Base-by-base conservation (phyloP, 1,140 invertebrate genomes). In the Adelges cooleyi region DNA sequence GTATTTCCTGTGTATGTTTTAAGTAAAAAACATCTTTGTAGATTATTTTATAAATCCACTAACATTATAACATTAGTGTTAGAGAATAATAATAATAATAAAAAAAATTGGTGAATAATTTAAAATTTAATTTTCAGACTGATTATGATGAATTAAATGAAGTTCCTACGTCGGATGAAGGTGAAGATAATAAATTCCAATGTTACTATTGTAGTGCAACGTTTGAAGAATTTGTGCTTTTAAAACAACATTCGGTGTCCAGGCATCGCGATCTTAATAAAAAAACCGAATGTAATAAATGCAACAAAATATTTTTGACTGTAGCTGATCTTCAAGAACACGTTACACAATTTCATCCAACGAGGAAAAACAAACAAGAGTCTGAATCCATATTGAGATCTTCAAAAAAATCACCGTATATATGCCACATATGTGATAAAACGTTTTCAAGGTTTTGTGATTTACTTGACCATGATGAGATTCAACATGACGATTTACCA, bases 371-470 rank as follows among this genome's bases (percentile, higher is more conserved):
- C n/a, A 46, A 22, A 51, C 49, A 51, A 11, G 54, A 46, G 1
- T 29, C 13, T 13, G 56, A 62, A 11, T 25, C 56, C 15, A 2
- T 15, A 0, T n/a, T 46, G 2, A 48, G 56, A 5, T 25, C 25
- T 25, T 20, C 65, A 8, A 66, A 48, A 22, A 66, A 50, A 27
- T 54, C 51, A 22, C 38, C 51, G 11, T 66, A 66, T 17, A 29
- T 23, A 2, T 66, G 65, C 13, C 25, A 66, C 11, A 13, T 66
- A 17, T 66, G 65, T 6, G 29, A 66, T 22, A 66, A 66, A 33
- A 54, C 27, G n/a, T 66, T 56, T 1, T 54, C 65, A 0, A 66
- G 65, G 8, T 66, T 66, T 10, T 66, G 65, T 33, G 65, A 66
- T 33, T 36, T 66, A 44, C 51, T 66, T 15, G 52, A 66, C 13